These are phyloP conservation scores for Diplodus sargus DNA, from an alignment of 2,797 vertebrate species.

Conservation along the genomic window DNA sequence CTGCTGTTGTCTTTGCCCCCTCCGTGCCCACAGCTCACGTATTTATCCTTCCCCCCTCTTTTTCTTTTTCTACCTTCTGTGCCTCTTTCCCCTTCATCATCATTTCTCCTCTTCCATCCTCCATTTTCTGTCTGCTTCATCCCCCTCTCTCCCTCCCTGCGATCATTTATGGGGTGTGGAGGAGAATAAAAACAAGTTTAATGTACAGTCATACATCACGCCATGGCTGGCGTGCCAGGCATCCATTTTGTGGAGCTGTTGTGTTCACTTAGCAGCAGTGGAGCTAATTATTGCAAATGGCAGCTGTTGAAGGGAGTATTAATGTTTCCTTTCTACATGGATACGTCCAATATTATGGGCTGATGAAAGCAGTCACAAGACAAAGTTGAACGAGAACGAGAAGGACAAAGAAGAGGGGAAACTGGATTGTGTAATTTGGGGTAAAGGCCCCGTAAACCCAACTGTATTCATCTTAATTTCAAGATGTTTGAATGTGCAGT, in stretches of 20 bases:
- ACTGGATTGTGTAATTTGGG: constrained; percentile 8
- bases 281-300: constrained; percentile 81
- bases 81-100: constrained; percentile 3
- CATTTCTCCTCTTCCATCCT: neutral
- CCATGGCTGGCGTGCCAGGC: constrained; percentile 40
- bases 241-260: constrained; percentile 73
- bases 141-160: constrained; percentile 18
- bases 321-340: constrained; percentile 80
- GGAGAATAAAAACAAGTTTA: constrained; percentile 71
- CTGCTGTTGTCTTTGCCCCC: constrained; percentile 14
- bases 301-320: constrained; percentile 74
- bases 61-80: neutral
- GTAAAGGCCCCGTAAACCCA: constrained; percentile 38
- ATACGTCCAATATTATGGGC: constrained; percentile 69
- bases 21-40: neutral
- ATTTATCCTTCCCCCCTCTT: neutral
- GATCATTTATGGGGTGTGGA: constrained; percentile 54
- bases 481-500: constrained; percentile 20
- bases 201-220: constrained; percentile 71
- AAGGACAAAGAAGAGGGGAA: constrained; percentile 14
- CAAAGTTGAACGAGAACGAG: constrained; percentile 41
- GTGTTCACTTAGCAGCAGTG: constrained; percentile 64
- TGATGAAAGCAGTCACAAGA: constrained; percentile 60
- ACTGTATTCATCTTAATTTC: constrained; percentile 28
- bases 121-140: neutral